Percentiles rank a stretch among this genome's conserved stretches.
Evolutionary conservation across 2,888 invertebrate genomes (phyloP).

Genomic region (Hylaea fasciaria): DNA sequence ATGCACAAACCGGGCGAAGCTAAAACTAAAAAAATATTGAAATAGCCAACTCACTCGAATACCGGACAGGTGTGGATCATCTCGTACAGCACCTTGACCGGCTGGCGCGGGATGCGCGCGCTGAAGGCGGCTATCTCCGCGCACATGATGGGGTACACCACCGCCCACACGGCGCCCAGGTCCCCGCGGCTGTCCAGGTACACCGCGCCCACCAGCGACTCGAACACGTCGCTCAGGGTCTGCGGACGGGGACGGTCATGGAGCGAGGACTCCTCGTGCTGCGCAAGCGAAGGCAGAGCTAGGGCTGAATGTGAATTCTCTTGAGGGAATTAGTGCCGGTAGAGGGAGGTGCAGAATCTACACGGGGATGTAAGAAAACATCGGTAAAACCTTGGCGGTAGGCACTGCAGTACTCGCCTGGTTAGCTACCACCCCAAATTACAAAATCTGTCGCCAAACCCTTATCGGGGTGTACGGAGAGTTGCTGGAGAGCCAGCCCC

Average conservation of each 20-base stretch:
- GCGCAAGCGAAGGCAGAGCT: too few species aligned
- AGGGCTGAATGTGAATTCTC: too few species aligned
- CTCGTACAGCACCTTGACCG: conserved; percentile 94
- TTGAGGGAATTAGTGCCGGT: too few species aligned
- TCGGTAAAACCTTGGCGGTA: too few species aligned
- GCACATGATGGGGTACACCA: conserved; percentile 93
- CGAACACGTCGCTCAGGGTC: conserved; percentile 96
- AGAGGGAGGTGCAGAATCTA: too few species aligned
- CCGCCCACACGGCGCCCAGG: conserved; percentile 90
- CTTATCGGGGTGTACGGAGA: too few species aligned
- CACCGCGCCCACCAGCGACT: conserved; percentile 96
- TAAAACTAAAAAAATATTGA: conserved; percentile 33
- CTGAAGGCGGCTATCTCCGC: conserved; percentile 94
- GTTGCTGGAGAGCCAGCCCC: too few species aligned
- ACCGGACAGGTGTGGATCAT: conserved; percentile 89
- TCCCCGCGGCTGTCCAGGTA: conserved; percentile 92
- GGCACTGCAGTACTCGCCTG: too few species aligned
- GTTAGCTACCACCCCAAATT: too few species aligned
- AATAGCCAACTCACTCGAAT: conserved; percentile 92
- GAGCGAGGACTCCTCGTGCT: too few species aligned
- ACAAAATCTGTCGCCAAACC: too few species aligned
- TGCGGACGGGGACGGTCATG: conserved; percentile 80
- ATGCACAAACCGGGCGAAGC: background rate
- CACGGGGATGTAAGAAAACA: too few species aligned
- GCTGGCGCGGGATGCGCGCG: conserved; percentile 93